Evolutionary conservation across 2,888 invertebrate genomes (phyloP).

Genomic region (Dioctria rufipes): DNA sequence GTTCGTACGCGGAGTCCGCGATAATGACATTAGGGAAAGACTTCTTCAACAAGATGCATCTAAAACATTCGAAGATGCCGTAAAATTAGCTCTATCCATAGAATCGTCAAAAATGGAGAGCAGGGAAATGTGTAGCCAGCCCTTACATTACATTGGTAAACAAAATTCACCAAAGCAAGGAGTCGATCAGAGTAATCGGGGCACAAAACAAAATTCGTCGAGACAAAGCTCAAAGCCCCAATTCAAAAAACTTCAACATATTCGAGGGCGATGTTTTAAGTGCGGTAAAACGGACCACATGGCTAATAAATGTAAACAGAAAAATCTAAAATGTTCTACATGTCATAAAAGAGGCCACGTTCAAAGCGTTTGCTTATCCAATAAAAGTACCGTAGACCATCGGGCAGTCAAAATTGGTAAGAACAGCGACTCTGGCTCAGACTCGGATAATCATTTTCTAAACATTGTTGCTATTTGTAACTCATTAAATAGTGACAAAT

Average conservation of each 20-base stretch:
- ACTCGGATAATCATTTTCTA: neutral
- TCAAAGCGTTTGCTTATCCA: neutral
- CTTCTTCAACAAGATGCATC: neutral
- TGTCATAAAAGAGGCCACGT: constrained; percentile 20
- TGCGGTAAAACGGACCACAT: constrained; percentile 15
- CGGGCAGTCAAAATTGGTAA: neutral
- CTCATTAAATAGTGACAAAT: constrained; percentile 1
- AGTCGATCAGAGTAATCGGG: neutral
- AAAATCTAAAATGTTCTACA: constrained; percentile 5
- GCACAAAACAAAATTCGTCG: neutral
- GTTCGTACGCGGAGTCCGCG: neutral
- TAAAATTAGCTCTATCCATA: neutral
- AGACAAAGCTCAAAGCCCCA: neutral
- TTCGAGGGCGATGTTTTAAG: constrained; percentile 16
- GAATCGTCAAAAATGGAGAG: neutral
- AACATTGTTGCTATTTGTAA: neutral
- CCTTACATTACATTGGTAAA: neutral
- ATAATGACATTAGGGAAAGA: neutral
- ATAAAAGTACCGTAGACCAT: too few species aligned
- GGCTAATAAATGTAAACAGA: constrained; percentile 20
- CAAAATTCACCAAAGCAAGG: neutral
- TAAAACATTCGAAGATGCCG: neutral
- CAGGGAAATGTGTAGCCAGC: neutral
- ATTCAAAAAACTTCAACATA: constrained; percentile 5
- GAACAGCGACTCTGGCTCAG: neutral